Base-by-base conservation (phyloP, 2,113 vertebrate genomes). In the Oreocharis arfaki region DNA sequence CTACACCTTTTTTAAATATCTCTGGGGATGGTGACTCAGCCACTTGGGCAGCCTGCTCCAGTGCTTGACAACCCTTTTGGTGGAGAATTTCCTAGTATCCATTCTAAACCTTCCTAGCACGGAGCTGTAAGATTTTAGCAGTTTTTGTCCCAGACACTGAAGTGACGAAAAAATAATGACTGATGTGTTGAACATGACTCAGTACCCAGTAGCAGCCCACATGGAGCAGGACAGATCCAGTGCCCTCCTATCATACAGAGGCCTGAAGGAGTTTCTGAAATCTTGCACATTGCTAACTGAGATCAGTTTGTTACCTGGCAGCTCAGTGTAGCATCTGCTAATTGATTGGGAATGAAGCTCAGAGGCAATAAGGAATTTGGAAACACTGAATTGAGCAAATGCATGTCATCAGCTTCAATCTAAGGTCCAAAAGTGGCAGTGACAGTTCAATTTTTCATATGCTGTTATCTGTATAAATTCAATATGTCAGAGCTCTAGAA, bases 391-490 rank as follows among this genome's bases (percentile, higher is more conserved):
- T 3, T 80, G 68, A 55, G 22, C 49, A 60, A 61, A n/a, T 10
- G 7, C 0, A 0, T 13, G 6, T 61, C 1, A 1, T 60, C 28
- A 26, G 1, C 22, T 87, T 94, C 37, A 44, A 4, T 70, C 47
- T 41, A 65, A 73, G 39, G 23, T 49, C 57, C 14, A 21, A 10
- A n/a, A n/a, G n/a, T n/a, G n/a, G n/a, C n/a, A n/a, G n/a, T n/a
- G n/a, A n/a, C n/a, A n/a, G n/a, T 39, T 90, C n/a, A n/a, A 1
- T 27, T 17, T 74, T 61, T 65, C 41, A 37, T 65, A 13, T 5
- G 20, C 30, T 82, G 5, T 53, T 37, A 46, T 35, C 41, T 65
- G 53, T 84, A 27, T 37, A 28, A 61, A 46, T 52, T 24, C 24
- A 61, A 10, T 39, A 9, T 41, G 24, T 41, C 42, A 21, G 16